Evolutionary conservation across 2,797 vertebrate genomes (phyloP).

Genomic region (Pteropus rufus): DNA sequence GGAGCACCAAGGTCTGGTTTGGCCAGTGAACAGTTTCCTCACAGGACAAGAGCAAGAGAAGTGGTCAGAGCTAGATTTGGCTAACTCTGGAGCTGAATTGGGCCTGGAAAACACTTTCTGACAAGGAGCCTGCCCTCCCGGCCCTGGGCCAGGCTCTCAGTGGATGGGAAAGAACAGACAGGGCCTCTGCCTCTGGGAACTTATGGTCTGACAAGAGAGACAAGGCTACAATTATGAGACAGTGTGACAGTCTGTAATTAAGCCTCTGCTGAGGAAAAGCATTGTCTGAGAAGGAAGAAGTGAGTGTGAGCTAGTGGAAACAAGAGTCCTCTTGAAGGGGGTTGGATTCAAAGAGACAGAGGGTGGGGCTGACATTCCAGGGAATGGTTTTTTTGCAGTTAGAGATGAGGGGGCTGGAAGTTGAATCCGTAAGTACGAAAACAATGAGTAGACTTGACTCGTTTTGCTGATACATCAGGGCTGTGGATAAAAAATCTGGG

Average conservation of each 20-base stretch:
- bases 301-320: slow-evolving; percentile 50
- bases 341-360: slow-evolving; percentile 33
- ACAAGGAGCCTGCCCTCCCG: not conserved
- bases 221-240: slow-evolving; percentile 73
- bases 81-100: not conserved
- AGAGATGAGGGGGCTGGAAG: not conserved
- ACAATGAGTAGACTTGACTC: not conserved
- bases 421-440: not conserved
- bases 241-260: slow-evolving; percentile 74
- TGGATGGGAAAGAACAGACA: slow-evolving; percentile 27
- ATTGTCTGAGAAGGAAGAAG: slow-evolving; percentile 70
- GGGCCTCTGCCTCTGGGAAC: slow-evolving; percentile 47
- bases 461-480: slow-evolving; percentile 25
- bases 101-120: not conserved
- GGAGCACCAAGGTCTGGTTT: not conserved
- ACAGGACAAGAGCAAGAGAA: not conserved
- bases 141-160: not conserved
- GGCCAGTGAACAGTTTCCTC: not conserved
- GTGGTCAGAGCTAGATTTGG: not conserved
- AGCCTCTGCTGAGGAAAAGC: slow-evolving; percentile 65
- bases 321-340: slow-evolving; percentile 52
- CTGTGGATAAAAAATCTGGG: not conserved
- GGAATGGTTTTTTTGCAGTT: slow-evolving; percentile 21
- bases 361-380: slow-evolving; percentile 15
- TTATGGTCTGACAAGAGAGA: slow-evolving; percentile 49